phyloP scores from a whole-genome alignment of 2,888 invertebrate genomes.

The Mythimna loreyi region DNA sequence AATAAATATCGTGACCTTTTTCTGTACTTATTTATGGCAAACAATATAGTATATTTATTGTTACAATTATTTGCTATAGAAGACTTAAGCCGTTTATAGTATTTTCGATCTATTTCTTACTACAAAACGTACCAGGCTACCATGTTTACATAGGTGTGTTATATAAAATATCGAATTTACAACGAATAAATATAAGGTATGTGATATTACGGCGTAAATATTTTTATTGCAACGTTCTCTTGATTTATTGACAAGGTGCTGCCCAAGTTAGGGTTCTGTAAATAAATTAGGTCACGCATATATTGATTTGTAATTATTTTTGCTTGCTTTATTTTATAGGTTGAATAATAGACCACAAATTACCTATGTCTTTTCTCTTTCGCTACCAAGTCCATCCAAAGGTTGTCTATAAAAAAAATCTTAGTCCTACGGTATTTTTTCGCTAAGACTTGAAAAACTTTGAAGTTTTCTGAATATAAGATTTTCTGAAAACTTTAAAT shows the following conservation, averaged over 20 bases:
- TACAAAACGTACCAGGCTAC: constrained; percentile 1
- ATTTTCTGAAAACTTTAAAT: neutral
- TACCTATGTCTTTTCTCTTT: too few relatives aligned
- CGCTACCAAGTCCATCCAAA: too few relatives aligned
- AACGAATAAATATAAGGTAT: constrained; percentile 57
- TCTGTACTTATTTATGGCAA: too few relatives aligned
- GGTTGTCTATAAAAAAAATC: too few relatives aligned
- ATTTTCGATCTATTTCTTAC: neutral
- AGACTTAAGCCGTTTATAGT: neutral
- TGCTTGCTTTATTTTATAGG: neutral
- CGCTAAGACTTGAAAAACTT: too few relatives aligned
- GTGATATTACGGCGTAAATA: constrained; percentile 62
- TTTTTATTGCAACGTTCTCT: constrained; percentile 71
- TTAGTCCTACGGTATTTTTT: too few relatives aligned
- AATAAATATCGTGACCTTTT: too few relatives aligned
- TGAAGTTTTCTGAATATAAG: too few relatives aligned
- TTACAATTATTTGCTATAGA: neutral
- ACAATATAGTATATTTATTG: too few relatives aligned
- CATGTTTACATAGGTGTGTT: constrained; percentile 52
- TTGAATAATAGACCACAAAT: too few relatives aligned
- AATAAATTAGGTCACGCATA: constrained; percentile 23
- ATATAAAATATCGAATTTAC: constrained; percentile 50
- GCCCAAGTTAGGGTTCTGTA: constrained; percentile 66
- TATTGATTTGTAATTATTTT: neutral
- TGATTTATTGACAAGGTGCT: constrained; percentile 76